Base-by-base conservation (phyloP, 2,797 vertebrate species). In the Crypturellus tataupa region DNA sequence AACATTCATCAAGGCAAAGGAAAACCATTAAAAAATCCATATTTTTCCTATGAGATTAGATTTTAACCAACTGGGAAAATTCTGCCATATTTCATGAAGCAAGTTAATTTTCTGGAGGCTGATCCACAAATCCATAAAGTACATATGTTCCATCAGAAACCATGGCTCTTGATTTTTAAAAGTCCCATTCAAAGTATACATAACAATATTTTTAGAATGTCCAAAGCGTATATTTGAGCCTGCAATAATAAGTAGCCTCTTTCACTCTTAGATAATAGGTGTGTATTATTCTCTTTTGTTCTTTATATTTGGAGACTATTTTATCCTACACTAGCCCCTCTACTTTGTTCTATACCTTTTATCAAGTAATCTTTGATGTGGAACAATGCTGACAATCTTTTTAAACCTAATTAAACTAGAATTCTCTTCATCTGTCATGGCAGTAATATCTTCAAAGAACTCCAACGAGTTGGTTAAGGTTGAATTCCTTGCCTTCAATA, bases 371-470 rank as follows among this genome's bases (percentile, higher is more conserved):
- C 78, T 95, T 86, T 91, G 83, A 94, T 71, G 83, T 76, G 25
- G 20, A 95, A 79, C 51, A 77, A 39, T 87, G 90, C 40, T 82
- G 94, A 82, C 76, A 93, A 63, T 64, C 69, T 93, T 96, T 95
- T 90, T 78, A 96, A 96, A 92, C 51, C 67, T 80, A 89, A 96
- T 94, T 94, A 93, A 86, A 91, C 86, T 72, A 73, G 53, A 92
- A 60, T 94, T 95, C 87, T 91, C 90, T 95, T 96, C 96, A 97
- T 97, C 94, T 96, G 27, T 79, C 67, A 55, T 47, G 46, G 72
- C 71, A 95, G 46, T 33, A 59, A 83, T 94, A 92, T 87, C 93
- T 96, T 97, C 95, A 97, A 97, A 97, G 80, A 91, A 92, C 91
- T 96, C 93, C 82, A 55, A 5, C 31, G 47, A 60, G 65, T 94